phyloP scores from a whole-genome alignment of 2,797 vertebrate species.

The Danio choprae region DNA sequence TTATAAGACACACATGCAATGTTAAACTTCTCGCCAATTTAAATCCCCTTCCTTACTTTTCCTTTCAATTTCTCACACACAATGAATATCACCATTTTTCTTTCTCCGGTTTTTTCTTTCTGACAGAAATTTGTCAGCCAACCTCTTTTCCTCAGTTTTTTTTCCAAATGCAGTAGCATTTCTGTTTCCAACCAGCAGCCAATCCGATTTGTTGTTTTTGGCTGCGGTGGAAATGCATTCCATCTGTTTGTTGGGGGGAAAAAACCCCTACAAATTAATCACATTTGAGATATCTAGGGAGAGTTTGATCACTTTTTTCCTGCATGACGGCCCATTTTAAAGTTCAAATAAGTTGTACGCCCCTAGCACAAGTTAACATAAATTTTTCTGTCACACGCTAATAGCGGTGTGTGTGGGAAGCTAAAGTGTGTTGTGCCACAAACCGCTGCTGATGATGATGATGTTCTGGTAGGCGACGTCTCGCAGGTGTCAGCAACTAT shows the following conservation, averaged over 20 bases:
- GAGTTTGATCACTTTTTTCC: background rate
- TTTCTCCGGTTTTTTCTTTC: background rate
- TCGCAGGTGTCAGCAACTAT: constrained; percentile 24
- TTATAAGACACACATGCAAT: constrained; percentile 25
- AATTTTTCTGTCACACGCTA: constrained; percentile 34
- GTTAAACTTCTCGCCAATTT: background rate
- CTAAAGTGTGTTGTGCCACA: constrained; percentile 26
- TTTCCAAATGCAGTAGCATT: constrained; percentile 49
- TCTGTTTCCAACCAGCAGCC: constrained; percentile 38
- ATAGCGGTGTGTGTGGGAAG: constrained; percentile 2
- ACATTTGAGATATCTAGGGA: background rate
- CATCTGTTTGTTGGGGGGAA: constrained; percentile 10
- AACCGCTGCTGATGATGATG: constrained; percentile 32
- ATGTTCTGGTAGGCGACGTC: constrained; percentile 6
- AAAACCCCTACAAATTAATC: background rate
- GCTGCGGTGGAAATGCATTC: background rate
- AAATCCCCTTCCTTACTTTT: background rate
- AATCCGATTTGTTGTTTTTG: constrained; percentile 6
- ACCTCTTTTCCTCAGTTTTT: background rate
- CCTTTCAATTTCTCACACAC: background rate
- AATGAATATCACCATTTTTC: background rate
- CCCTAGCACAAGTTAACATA: background rate
- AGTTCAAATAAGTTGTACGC: background rate
- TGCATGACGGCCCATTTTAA: background rate
- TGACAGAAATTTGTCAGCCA: background rate